Evolutionary conservation across 2,888 invertebrate genomes (phyloP), one percentile per base, ranked within the genome.

Genomic region (Tipula unca): DNA sequence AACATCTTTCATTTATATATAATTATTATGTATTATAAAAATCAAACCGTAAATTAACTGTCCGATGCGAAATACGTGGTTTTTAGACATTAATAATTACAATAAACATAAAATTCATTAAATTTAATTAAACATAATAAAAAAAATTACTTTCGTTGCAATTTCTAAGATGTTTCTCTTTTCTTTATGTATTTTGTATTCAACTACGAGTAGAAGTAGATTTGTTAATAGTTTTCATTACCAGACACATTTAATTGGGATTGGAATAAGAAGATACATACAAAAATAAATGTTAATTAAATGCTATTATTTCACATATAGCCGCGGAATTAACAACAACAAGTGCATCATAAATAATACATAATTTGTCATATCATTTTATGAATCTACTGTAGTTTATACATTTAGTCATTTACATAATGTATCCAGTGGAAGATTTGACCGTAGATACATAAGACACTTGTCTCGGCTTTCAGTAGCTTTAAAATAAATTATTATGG

Each of bases 91-190:
- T 69, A 13, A 25, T 32, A 2, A 32, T 0, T 32, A 6, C 6
- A 4, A 32, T 32, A 32, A 32, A 32, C 32, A 32, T 69, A 69
- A 25, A 69, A 69, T 69, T 69, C 69, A 69, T 69, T 69, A 25
- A 25, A 69, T 69, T 69, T 69, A 69, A 69, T 69, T 69, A 69
- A 25, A 48, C 17, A 48, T 17, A 17, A 48, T n/a, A n/a, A n/a
- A 48, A 17, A 17, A 48, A 48, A 48, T 48, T 20, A 17, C 17
- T 48, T 39, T 39, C 8, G n/a, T n/a, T 69, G 69, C 69, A 69
- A 69, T 69, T 69, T 69, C 69, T 69, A 69, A 69, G 69, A 69
- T 69, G 69, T 69, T 69, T 69, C 69, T 69, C 69, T 69, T 69
- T 69, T 25, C 17, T 42, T 14, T 42, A 42, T 17, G 8, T 8